These are phyloP conservation scores for Tipula confusa DNA, from an alignment of 2,888 invertebrate genomes.

Conservation along the genomic window DNA sequence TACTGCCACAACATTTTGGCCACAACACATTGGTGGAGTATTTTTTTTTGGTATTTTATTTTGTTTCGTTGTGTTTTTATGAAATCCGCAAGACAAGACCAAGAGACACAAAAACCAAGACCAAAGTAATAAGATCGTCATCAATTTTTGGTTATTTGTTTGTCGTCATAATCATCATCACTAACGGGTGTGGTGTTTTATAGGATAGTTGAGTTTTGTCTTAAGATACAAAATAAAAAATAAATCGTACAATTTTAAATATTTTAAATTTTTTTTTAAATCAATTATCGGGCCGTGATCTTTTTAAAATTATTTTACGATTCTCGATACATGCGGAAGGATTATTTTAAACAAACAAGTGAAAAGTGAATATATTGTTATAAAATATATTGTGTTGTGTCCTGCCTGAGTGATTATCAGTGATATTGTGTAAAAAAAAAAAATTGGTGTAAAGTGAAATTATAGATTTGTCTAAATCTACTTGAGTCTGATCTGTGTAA, in stretches of 20 bases:
- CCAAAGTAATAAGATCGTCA: conserved; percentile 20
- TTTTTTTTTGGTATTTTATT: conserved; percentile 13
- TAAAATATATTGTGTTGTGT: too few relatives aligned
- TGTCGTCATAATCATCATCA: conserved; percentile 30
- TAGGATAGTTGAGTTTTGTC: conserved; percentile 25
- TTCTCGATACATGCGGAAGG: neutral
- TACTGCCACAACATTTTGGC: conserved; percentile 41
- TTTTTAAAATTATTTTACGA: neutral
- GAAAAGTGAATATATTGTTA: neutral
- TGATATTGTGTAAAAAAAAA: neutral
- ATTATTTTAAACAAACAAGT: neutral
- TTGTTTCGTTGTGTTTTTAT: neutral
- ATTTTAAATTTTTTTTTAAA: neutral
- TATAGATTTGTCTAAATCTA: neutral
- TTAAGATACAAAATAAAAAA: neutral
- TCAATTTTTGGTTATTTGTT: neutral
- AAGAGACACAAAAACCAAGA: conserved; percentile 21
- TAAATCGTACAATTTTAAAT: neutral
- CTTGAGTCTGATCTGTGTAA: neutral
- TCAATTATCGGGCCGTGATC: neutral
- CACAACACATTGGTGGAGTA: conserved; percentile 41
- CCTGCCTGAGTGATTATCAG: neutral
- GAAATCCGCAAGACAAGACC: conserved; percentile 29
- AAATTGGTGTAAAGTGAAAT: neutral
- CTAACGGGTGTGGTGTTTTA: conserved; percentile 29